Evolutionary conservation across 1,140 invertebrate genomes (phyloP).

Genomic region (Eriosoma lanigerum): DNA sequence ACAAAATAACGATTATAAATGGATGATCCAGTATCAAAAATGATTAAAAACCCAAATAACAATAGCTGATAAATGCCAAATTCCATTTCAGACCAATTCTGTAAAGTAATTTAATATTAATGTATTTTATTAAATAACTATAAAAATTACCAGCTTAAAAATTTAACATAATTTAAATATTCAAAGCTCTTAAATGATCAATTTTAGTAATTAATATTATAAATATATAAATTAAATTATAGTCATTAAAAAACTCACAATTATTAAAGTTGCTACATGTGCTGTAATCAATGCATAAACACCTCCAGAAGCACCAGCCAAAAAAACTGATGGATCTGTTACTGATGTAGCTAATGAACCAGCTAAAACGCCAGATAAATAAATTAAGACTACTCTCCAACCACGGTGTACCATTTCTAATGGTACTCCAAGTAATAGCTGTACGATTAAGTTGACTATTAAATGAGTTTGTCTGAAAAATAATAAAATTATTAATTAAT

Average conservation of each 20-base stretch:
- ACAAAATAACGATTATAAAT: slow-evolving; percentile 76
- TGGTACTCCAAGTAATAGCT: slow-evolving; percentile 87
- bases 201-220: no score
- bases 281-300: slow-evolving; percentile 94
- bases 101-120: slow-evolving; percentile 55
- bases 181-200: no score
- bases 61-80: slow-evolving; percentile 78
- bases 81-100: slow-evolving; percentile 93
- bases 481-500: no score
- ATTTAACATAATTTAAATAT: background rate
- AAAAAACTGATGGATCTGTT: slow-evolving; percentile 78
- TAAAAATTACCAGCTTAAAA: no score
- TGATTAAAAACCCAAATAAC: slow-evolving; percentile 73
- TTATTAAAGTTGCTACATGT: slow-evolving; percentile 90
- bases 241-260: slow-evolving; percentile 64
- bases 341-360: slow-evolving; percentile 89
- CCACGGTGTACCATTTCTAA: slow-evolving; percentile 94
- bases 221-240: background rate
- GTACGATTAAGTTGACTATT: slow-evolving; percentile 88
- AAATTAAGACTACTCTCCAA: slow-evolving; percentile 83
- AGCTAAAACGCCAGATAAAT: slow-evolving; percentile 78
- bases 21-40: slow-evolving; percentile 77
- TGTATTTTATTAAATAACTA: background rate
- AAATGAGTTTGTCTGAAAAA: slow-evolving; percentile 73
- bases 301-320: slow-evolving; percentile 94